phyloP scores from a whole-genome alignment of 2,797 vertebrate genomes.

The Sphaeramia orbicularis region DNA sequence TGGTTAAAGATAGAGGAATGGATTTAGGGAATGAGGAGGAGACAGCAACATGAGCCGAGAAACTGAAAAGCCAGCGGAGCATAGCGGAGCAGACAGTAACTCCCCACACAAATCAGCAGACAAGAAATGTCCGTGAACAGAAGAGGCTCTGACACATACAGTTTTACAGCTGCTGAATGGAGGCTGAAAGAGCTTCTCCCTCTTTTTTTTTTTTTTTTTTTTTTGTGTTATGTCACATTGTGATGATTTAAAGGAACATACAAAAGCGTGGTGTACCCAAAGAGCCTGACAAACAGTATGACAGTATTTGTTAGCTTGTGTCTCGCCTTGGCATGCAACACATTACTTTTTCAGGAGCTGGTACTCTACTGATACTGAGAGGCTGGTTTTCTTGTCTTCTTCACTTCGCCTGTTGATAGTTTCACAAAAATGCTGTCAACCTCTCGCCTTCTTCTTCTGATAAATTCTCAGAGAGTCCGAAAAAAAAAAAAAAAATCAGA shows the following conservation, averaged over 20 bases:
- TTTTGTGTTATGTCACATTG: slow-evolving; percentile 43
- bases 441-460: slow-evolving; percentile 31
- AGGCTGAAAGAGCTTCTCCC: slow-evolving; percentile 16
- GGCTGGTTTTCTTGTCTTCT: slow-evolving; percentile 39
- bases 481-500: slow-evolving; percentile 20
- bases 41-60: slow-evolving; percentile 34
- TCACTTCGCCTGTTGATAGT: slow-evolving; percentile 44
- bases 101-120: slow-evolving; percentile 44
- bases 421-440: slow-evolving; percentile 43
- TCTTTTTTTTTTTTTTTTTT: slow-evolving; percentile 11
- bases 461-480: slow-evolving; percentile 35
- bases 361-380: slow-evolving; percentile 38
- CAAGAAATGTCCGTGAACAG: slow-evolving; percentile 32
- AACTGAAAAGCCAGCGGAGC: slow-evolving; percentile 49
- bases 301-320: slow-evolving; percentile 48
- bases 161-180: slow-evolving; percentile 28
- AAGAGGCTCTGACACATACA: slow-evolving; percentile 44
- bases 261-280: slow-evolving; percentile 18
- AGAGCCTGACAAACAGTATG: slow-evolving; percentile 50
- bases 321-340: slow-evolving; percentile 36
- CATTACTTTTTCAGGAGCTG: slow-evolving; percentile 46
- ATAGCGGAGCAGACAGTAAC: slow-evolving; percentile 48
- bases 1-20: slow-evolving; percentile 28
- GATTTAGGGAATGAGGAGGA: slow-evolving; percentile 36
- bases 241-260: slow-evolving; percentile 53